Percentiles rank a stretch among this genome's conserved stretches.
Conservation (phyloP, 1,140 invertebrate species). For the Diabrotica undecimpunctata region DNA sequence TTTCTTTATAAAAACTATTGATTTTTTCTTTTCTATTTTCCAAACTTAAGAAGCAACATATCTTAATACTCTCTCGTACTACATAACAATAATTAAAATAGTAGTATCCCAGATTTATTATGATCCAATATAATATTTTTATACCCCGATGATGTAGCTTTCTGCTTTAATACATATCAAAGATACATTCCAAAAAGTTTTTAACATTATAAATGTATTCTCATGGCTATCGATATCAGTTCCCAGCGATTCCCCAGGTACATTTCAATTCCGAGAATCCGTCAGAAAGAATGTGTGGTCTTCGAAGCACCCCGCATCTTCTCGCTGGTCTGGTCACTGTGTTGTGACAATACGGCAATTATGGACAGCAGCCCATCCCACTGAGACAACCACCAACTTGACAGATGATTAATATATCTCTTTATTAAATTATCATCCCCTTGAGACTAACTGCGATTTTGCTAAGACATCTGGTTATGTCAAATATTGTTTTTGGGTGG, state of each 20-base stretch:
- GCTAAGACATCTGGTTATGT: conserved; percentile 13
- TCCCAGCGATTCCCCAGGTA: background rate
- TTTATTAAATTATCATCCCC: conserved; percentile 43
- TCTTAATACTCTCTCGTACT: too few species aligned
- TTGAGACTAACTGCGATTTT: conserved; percentile 19
- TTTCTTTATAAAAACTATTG: too few species aligned
- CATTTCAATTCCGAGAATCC: conserved; percentile 10
- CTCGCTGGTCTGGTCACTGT: conserved; percentile 27
- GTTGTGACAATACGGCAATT: conserved; percentile 43
- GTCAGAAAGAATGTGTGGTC: conserved; percentile 32
- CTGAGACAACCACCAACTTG: conserved; percentile 33
- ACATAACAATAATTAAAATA: too few species aligned
- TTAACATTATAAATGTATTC: background rate
- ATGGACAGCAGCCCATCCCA: conserved; percentile 38
- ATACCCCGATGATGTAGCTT: too few species aligned
- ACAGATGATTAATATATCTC: conserved; percentile 41
- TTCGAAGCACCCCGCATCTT: conserved; percentile 1
- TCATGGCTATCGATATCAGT: background rate
- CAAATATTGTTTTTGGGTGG: background rate
- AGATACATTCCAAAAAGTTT: background rate
- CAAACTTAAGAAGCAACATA: too few species aligned
- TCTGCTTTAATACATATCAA: too few species aligned
- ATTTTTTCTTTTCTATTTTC: too few species aligned
- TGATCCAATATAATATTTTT: too few species aligned
- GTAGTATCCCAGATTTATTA: too few species aligned